Evolutionary conservation across 2,888 invertebrate genomes (phyloP), one percentile per base, ranked within the genome.

Genomic region (Lepidocyrtinus sp.): DNA sequence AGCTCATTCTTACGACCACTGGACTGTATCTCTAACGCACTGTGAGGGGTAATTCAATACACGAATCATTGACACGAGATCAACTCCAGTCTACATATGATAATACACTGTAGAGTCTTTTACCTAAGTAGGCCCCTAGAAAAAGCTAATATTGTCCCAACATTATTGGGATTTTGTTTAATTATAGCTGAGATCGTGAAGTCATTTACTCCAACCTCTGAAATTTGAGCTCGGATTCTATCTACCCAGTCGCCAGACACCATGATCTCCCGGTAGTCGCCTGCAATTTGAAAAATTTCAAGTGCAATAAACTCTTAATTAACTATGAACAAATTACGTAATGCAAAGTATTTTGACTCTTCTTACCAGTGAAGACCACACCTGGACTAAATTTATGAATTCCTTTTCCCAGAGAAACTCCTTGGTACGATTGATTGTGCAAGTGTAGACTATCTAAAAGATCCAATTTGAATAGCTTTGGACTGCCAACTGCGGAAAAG

Each of bases 1-100:
- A 95, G 92, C 90, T 96, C 96, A 89, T 95, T 94, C 88, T 93
- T 93, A 85, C 95, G 92, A 86, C 96, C 96, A 90, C 95, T 95
- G 88, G 95, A 96, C 91, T 96, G 95, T 90, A 96, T 91, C 91
- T 96, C 96, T 91, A 96, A 91, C 91, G 94, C 95, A 91, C 96
- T 94, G 90, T 87, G 89, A 88, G 5, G 15, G 22, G 55, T 45
- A 36, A 62, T 21, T 64, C 65, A 21, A 46, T 24, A 67, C 19
- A 62, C n/a, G 69, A 25, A 55, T 27, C 21, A 1, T 73, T 27
- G 27, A n/a, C n/a, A n/a, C n/a, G n/a, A n/a, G n/a, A n/a, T n/a
- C n/a, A n/a, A n/a, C n/a, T n/a, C n/a, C n/a, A n/a, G n/a, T n/a
- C n/a, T n/a, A n/a, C n/a, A n/a, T n/a, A n/a, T n/a, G n/a, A n/a